Conservation (phyloP, 2,113 vertebrate species). For the Sterna hirundo region DNA sequence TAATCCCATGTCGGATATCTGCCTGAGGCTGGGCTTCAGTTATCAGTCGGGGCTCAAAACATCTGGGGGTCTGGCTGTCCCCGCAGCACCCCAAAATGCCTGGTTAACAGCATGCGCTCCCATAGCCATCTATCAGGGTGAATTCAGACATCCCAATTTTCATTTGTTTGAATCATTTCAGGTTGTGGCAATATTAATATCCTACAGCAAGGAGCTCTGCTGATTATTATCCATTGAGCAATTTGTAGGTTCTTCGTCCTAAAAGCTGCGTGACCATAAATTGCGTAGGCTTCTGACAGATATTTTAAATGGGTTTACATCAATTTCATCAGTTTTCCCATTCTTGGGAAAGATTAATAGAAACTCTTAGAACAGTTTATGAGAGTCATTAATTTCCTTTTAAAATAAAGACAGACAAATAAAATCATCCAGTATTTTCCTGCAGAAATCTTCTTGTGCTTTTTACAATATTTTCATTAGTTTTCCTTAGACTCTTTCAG, state of each 20-base stretch:
- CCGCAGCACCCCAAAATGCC: too few species aligned
- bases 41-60: not conserved
- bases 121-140: not conserved
- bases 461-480: not conserved
- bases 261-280: not conserved
- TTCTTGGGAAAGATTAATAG: not conserved
- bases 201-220: not conserved
- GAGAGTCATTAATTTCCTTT: not conserved
- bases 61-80: not conserved
- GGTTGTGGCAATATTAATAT: not conserved
- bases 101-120: not conserved
- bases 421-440: not conserved
- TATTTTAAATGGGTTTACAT: not conserved
- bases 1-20: not conserved
- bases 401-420: not conserved
- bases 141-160: not conserved
- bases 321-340: not conserved
- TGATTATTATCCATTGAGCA: not conserved
- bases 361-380: not conserved
- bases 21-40: not conserved
- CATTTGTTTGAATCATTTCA: not conserved
- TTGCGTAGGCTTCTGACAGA: not conserved
- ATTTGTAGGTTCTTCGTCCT: not conserved
- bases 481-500: not conserved
- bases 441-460: not conserved